phyloP scores from a whole-genome alignment of 2,888 invertebrate genomes.

The Caenorhabditis sinica region DNA sequence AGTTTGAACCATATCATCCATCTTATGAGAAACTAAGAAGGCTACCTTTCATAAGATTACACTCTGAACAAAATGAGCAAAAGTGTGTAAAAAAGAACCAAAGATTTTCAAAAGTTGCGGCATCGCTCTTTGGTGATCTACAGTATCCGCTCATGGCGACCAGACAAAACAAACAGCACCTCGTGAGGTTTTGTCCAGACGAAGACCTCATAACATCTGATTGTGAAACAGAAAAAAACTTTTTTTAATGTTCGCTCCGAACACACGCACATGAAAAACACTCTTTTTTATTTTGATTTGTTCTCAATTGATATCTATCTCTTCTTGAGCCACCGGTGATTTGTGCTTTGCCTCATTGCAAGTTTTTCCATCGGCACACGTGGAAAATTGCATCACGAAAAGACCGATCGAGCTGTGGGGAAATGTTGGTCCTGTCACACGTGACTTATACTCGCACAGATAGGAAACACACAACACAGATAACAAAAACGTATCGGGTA shows the following conservation, averaged over 20 bases:
- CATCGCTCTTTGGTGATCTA: constrained; percentile 35
- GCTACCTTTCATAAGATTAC: not conserved
- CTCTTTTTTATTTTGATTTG: constrained; percentile 38
- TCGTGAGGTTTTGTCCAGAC: constrained; percentile 37
- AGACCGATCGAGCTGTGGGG: constrained; percentile 5
- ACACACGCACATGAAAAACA: constrained; percentile 37
- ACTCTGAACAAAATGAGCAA: not conserved
- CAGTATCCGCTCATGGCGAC: constrained; percentile 22
- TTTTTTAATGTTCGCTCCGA: not conserved
- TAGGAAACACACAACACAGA: constrained; percentile 18
- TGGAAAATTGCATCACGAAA: constrained; percentile 55
- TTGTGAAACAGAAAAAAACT: constrained; percentile 27
- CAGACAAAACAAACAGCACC: constrained; percentile 52
- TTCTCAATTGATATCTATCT: constrained; percentile 43
- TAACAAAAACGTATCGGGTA: not conserved
- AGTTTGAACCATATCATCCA: no score
- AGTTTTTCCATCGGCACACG: constrained; percentile 29
- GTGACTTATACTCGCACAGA: constrained; percentile 24
- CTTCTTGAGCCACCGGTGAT: constrained; percentile 6
- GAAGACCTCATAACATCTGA: constrained; percentile 34
- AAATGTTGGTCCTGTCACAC: constrained; percentile 51
- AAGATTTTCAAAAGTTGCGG: not conserved
- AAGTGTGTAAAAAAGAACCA: not conserved
- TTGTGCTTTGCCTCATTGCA: constrained; percentile 29
- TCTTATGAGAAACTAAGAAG: no score